These are phyloP conservation scores for Chionoecetes opilio DNA, from an alignment of 1,140 invertebrate genomes.

Conservation along the genomic window DNA sequence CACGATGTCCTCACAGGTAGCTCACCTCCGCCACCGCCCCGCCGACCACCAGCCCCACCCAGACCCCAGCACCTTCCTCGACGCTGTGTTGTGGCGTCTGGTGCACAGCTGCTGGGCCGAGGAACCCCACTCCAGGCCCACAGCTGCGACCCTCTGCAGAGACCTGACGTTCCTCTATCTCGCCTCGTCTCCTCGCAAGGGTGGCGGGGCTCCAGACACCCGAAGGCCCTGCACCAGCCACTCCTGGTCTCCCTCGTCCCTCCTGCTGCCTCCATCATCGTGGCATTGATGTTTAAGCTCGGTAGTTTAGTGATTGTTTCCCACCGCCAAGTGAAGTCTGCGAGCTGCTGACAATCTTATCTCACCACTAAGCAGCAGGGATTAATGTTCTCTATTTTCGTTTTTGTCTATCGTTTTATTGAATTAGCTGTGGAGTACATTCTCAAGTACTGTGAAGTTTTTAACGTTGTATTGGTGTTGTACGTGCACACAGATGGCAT, in stretches of 20 bases:
- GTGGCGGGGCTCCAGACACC: background rate
- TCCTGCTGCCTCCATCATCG: background rate
- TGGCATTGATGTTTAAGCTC: too few relatives aligned
- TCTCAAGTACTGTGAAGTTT: too few relatives aligned
- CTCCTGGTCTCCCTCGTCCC: background rate
- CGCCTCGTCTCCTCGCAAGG: background rate
- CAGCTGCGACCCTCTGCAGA: background rate
- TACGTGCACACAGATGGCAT: too few relatives aligned
- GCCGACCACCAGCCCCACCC: constrained; percentile 21
- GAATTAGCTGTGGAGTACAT: too few relatives aligned
- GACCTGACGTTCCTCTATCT: background rate
- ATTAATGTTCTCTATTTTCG: too few relatives aligned
- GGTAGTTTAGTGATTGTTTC: too few relatives aligned
- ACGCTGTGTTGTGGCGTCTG: constrained; percentile 25
- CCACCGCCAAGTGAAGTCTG: too few relatives aligned
- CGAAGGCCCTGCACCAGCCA: background rate
- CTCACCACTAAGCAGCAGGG: too few relatives aligned
- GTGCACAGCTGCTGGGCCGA: constrained; percentile 38
- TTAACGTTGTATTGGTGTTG: too few relatives aligned
- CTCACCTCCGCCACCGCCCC: constrained; percentile 19
- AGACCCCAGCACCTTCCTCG: background rate
- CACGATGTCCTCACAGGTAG: background rate
- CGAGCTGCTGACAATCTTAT: too few relatives aligned
- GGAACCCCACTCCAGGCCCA: background rate
- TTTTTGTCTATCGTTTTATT: too few relatives aligned